Evolutionary conservation across 1,140 invertebrate species (phyloP), one percentile per base, ranked within the genome.

Genomic region (Euwallacea similis): DNA sequence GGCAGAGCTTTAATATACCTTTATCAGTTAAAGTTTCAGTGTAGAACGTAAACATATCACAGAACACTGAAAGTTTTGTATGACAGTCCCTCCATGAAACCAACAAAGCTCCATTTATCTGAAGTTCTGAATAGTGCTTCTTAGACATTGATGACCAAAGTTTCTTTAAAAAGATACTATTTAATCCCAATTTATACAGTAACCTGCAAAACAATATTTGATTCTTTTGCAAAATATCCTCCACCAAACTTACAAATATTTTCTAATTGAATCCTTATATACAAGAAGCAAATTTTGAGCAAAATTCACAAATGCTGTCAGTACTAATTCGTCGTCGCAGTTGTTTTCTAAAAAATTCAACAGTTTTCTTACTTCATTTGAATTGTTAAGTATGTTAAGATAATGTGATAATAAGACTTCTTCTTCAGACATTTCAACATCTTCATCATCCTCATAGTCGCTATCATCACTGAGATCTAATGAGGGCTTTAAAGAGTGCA

Each of bases 171-270:
- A 97, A 96, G 33, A 86, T 83, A 2, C 91, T 89, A 72, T 92
- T 95, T 75, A 96, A 93, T 0, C 95, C 93, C 64, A 97, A 82
- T 76, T 92, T 92, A 79, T 95, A 94, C 0, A 97, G 81, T 58
- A 97, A 82, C 78, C 94, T 94, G 79, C 59, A 79, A 72, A 4
- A 50, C 47, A 8, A 21, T 1, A 13, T 47, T 47, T 33, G 21
- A 33, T 33, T 33, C 21, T 33, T 33, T 33, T 33, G 21, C 21
- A 33, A 33, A 33, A 33, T 4, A 1, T 33, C 21, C 1, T 33
- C 4, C 4, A 33, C 4, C 4, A n/a, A 41, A 76, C 79, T 79
- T 75, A 81, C 80, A 81, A 76, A 74, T 78, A 82, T 74, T 82
- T 81, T 53, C 79, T 76, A 47, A 82, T 80, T 0, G 80, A 76